Evolutionary conservation across 2,888 invertebrate species (phyloP), one percentile per base, ranked within the genome.

Genomic region (Stomorhina lunata): DNA sequence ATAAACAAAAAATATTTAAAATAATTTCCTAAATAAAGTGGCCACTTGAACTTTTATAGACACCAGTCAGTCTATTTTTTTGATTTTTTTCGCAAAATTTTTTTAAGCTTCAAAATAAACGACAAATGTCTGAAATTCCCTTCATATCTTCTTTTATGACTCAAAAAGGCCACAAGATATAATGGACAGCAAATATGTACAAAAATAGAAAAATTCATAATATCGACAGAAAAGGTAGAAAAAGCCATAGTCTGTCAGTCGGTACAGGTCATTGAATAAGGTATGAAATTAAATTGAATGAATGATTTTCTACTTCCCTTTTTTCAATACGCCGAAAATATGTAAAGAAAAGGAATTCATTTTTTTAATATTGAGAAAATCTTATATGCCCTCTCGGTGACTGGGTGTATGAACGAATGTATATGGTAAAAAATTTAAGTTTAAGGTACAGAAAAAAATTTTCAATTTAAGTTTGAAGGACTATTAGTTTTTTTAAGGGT

Each of bases 391-490:
- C n/a, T n/a, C n/a, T n/a, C n/a, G n/a, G n/a, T 9, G 6, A 20
- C 10, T 20, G 12, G 7, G 17, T 0, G 22, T n/a, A n/a, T n/a
- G n/a, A n/a, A n/a, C 3, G 22, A 9, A 15, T 7, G 22, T 20
- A 2, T 53, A 9, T 27, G 37, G 22, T 40, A 34, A 61, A 5
- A 27, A 10, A n/a, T 7, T 15, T 3, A 53, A 27, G 27, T 25
- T 53, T 27, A 2, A 15, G n/a, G 15, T 29, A 61, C 45, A 75
- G 12, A 75, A 57, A 32, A 66, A 66, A 32, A 27, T 73, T 80
- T 83, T 73, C 83, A 78, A 69, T 81, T 78, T 75, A 81, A 75
- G 48, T 61, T 80, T 80, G 61, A 76, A 83, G 83, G 63, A 63
- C 68, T 61, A 76, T 83, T 79, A 68, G 53, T 40, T 68, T n/a